A percentile compares a stretch with the other conserved stretches of the same genome.
phyloP scores from a whole-genome alignment of 2,888 invertebrate genomes.

The Bimastos eiseni region DNA sequence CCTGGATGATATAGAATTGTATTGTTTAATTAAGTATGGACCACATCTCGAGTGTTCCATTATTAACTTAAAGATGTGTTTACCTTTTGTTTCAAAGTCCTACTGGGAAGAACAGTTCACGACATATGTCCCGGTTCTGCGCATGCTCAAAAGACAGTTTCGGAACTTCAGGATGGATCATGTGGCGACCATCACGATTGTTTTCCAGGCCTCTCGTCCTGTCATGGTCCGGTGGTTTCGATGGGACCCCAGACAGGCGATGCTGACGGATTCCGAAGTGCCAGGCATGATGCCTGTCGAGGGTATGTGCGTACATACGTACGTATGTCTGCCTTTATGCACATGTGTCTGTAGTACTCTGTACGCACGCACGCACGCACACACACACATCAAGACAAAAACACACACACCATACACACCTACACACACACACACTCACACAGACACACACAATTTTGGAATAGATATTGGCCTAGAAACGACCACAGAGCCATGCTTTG shows the following conservation, averaged over 20 bases:
- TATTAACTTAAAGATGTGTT: not conserved
- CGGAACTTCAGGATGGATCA: conserved; percentile 34
- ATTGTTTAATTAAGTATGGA: too few relatives aligned
- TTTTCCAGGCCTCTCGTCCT: conserved; percentile 33
- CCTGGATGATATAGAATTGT: too few relatives aligned
- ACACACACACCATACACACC: too few relatives aligned
- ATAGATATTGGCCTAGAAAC: not conserved
- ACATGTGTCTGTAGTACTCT: too few relatives aligned
- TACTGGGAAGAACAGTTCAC: not conserved
- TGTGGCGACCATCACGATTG: conserved; percentile 36
- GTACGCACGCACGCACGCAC: too few relatives aligned
- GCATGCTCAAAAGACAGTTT: conserved; percentile 39
- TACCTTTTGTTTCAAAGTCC: not conserved
- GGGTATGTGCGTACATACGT: not conserved
- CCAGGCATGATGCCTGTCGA: not conserved
- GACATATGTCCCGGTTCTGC: conserved; percentile 32
- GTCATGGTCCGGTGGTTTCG: conserved; percentile 36
- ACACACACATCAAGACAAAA: too few relatives aligned
- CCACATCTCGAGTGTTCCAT: not conserved
- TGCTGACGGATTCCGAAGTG: not conserved
- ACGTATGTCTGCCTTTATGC: not conserved
- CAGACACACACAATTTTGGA: too few relatives aligned
- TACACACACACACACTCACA: too few relatives aligned
- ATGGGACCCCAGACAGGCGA: not conserved
- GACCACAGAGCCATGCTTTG: not conserved